phyloP scores from a whole-genome alignment of 2,797 vertebrate species.

The Aldrovandia affinis region DNA sequence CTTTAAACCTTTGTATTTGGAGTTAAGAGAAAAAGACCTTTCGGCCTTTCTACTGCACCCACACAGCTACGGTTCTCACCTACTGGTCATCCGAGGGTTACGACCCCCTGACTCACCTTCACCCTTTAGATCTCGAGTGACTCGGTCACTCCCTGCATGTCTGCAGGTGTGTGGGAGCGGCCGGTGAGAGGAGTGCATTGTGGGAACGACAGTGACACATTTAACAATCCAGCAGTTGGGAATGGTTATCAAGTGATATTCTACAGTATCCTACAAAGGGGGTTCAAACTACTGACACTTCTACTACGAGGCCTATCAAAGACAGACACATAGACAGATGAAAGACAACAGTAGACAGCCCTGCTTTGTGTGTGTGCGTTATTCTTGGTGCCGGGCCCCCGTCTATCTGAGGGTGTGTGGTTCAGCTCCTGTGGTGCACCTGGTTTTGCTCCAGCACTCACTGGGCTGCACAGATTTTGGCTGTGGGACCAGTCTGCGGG shows the following conservation, averaged over 20 bases:
- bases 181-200: constrained; percentile 72
- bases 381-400: neutral
- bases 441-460: neutral
- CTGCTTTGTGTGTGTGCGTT: neutral
- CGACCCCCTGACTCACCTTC: constrained; percentile 76
- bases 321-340: constrained; percentile 11
- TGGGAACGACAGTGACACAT: constrained; percentile 75
- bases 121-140: constrained; percentile 77
- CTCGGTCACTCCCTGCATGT: constrained; percentile 73
- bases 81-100: constrained; percentile 52
- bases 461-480: too few relatives aligned
- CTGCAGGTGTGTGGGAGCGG: constrained; percentile 74
- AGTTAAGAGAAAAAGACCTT: neutral
- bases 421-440: neutral
- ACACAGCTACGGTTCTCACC: constrained; percentile 44
- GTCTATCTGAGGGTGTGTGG: neutral
- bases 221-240: constrained; percentile 60
- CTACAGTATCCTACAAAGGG: neutral
- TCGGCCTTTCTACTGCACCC: constrained; percentile 20
- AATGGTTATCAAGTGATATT: constrained; percentile 11
- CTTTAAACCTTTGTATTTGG: neutral
- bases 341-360: neutral
- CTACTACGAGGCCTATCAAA: constrained; percentile 12
- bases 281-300: neutral
- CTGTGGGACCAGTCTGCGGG: neutral